phyloP scores from a whole-genome alignment of 2,888 invertebrate species.

The Beris morrisii region DNA sequence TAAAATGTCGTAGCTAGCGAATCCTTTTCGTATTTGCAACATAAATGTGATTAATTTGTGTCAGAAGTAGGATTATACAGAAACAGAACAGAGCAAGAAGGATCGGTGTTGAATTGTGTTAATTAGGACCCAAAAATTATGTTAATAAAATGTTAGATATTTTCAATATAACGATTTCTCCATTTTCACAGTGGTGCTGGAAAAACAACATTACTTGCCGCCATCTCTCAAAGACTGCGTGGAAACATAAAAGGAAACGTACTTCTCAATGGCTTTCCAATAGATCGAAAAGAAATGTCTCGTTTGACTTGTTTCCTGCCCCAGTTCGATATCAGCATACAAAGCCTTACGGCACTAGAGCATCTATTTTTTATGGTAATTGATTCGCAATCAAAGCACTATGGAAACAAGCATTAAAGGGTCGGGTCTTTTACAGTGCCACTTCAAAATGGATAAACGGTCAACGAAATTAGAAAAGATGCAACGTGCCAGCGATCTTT shows the following conservation, averaged over 20 bases:
- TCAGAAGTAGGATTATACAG: too few species aligned
- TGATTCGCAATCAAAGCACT: not conserved
- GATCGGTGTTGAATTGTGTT: too few species aligned
- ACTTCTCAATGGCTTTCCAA: conserved; percentile 68
- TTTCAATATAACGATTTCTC: too few species aligned
- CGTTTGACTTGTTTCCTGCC: conserved; percentile 83
- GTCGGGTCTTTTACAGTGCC: conserved; percentile 61
- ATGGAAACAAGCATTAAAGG: not conserved
- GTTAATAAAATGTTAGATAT: too few species aligned
- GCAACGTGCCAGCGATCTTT: conserved; percentile 49
- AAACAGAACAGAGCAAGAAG: too few species aligned
- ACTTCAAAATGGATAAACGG: conserved; percentile 71
- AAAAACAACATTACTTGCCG: conserved; percentile 73
- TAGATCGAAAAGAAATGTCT: conserved; percentile 67
- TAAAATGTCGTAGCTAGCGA: too few species aligned
- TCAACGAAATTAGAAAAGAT: conserved; percentile 54
- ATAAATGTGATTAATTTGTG: too few species aligned
- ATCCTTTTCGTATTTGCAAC: too few species aligned
- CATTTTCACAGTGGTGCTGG: conserved; percentile 68
- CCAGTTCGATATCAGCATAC: conserved; percentile 80
- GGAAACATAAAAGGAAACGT: conserved; percentile 70
- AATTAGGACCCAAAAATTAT: too few species aligned
- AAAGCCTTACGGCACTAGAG: conserved; percentile 76
- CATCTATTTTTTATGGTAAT: conserved; percentile 85
- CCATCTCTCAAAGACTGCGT: conserved; percentile 71